phyloP scores from a whole-genome alignment of 2,888 invertebrate species.

The Andricus quercusramuli region DNA sequence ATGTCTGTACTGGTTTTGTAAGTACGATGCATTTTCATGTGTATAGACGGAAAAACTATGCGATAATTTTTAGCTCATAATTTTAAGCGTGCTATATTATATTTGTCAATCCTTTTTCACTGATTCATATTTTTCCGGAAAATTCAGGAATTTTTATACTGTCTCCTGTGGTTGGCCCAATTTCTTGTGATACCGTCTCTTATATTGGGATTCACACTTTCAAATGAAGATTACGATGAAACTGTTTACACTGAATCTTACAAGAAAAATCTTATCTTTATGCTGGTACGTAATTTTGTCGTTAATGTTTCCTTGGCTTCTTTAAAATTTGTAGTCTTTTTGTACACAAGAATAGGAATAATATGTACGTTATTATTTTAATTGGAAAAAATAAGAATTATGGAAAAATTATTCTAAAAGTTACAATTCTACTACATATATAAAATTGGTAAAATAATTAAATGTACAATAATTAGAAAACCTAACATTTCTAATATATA shows the following conservation, averaged over 20 bases:
- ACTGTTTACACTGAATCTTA: not conserved
- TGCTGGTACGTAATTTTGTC: not conserved
- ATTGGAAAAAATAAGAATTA: too few relatives aligned
- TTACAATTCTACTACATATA: too few relatives aligned
- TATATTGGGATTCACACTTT: constrained; percentile 4
- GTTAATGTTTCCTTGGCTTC: not conserved
- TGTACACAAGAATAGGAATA: too few relatives aligned
- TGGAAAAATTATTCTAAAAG: too few relatives aligned
- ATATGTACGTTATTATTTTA: too few relatives aligned
- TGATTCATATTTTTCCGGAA: not conserved
- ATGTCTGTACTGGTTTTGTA: not conserved
- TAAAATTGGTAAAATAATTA: too few relatives aligned
- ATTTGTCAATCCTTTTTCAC: not conserved
- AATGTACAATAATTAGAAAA: too few relatives aligned
- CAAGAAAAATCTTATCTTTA: constrained; percentile 7
- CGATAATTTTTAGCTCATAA: too few relatives aligned
- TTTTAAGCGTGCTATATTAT: too few relatives aligned
- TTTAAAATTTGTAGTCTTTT: not conserved
- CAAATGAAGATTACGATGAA: not conserved
- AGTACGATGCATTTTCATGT: not conserved
- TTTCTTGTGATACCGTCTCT: constrained; percentile 3
- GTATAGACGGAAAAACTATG: too few relatives aligned
- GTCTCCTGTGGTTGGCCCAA: not conserved
- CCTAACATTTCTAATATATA: too few relatives aligned
- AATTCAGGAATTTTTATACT: not conserved